phyloP scores from a whole-genome alignment of 2,113 vertebrate genomes.

The Oryctolagus cuniculus region DNA sequence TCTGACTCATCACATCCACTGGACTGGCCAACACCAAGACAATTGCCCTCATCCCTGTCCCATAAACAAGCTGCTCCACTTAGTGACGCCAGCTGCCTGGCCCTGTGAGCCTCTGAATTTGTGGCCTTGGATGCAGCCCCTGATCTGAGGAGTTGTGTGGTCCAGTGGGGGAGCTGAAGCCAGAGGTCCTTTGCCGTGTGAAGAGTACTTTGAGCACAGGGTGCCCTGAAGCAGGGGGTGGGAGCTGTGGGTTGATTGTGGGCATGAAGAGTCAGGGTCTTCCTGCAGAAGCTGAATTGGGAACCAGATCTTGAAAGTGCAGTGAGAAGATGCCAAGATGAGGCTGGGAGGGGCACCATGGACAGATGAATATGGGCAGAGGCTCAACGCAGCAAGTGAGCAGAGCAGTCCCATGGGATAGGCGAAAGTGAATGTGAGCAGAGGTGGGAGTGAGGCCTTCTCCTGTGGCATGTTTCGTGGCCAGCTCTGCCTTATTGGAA shows the following conservation, averaged over 20 bases:
- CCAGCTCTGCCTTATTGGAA: background rate
- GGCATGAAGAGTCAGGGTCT: background rate
- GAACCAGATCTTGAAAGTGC: background rate
- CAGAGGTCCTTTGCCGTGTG: background rate
- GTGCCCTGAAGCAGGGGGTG: background rate
- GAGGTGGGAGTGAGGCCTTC: background rate
- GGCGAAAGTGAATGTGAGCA: background rate
- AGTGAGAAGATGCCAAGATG: background rate
- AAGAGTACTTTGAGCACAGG: background rate
- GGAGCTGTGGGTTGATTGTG: background rate
- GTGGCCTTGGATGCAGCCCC: background rate
- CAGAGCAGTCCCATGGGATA: background rate
- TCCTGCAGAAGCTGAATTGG: background rate
- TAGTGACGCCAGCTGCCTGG: background rate
- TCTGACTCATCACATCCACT: background rate
- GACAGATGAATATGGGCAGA: fast-evolving
- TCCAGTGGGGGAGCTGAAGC: background rate
- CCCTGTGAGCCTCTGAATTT: background rate
- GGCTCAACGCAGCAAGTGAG: too few relatives aligned
- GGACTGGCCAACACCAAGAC: background rate
- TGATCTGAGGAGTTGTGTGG: background rate
- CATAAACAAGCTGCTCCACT: background rate
- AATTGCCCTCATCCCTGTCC: too few relatives aligned
- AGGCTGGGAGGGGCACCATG: background rate
- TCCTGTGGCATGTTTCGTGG: background rate